Conservation (phyloP, 2,888 invertebrate species). For the Euphydryas editha region DNA sequence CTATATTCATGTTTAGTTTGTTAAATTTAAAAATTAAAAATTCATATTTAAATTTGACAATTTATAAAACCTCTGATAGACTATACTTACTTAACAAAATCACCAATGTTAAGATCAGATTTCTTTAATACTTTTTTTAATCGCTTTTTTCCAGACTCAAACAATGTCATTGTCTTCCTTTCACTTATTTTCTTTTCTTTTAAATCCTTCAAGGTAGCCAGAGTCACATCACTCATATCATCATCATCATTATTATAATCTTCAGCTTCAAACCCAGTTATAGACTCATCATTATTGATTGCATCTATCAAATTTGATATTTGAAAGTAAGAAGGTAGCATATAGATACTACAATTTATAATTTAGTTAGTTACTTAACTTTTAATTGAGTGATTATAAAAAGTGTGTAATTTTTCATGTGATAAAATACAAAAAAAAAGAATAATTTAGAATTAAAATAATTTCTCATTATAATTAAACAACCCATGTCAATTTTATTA, state of each 20-base stretch:
- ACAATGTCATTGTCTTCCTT: constrained; percentile 54
- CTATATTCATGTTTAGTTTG: neutral
- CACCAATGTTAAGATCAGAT: constrained; percentile 65
- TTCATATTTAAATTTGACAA: neutral
- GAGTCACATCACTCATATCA: constrained; percentile 61
- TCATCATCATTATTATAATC: constrained; percentile 53
- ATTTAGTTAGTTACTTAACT: no score
- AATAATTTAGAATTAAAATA: neutral
- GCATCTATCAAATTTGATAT: constrained; percentile 52
- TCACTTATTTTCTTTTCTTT: constrained; percentile 53
- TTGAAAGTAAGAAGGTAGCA: neutral
- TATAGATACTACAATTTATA: neutral
- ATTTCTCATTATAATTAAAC: no score
- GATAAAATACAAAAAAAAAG: neutral
- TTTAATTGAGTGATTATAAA: neutral
- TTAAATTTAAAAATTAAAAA: neutral
- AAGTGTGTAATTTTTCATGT: neutral
- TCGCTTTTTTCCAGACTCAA: constrained; percentile 55
- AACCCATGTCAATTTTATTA: no score
- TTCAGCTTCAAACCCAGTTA: constrained; percentile 53
- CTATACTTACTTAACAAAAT: constrained; percentile 57
- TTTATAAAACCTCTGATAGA: neutral
- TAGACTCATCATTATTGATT: constrained; percentile 55
- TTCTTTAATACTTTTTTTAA: constrained; percentile 63
- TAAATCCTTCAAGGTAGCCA: constrained; percentile 64